Percentiles rank a stretch among this genome's conserved stretches.
These are phyloP conservation scores for Phyllostomus discolor DNA, from an alignment of 2,113 vertebrate genomes.

Conservation along the genomic window DNA sequence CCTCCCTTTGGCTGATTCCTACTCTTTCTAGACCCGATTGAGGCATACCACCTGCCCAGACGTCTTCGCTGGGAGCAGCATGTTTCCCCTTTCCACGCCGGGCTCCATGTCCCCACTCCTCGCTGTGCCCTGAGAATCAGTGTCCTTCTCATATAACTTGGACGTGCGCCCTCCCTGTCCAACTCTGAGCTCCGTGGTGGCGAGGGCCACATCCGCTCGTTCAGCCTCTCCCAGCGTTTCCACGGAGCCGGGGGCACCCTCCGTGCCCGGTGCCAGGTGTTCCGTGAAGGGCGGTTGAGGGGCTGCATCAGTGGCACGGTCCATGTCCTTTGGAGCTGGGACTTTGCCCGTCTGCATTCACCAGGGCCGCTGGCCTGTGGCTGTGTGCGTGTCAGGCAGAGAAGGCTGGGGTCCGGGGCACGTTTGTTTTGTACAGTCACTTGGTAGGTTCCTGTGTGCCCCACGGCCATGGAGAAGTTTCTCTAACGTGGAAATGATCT, in stretches of 20 bases:
- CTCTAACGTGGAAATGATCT: background rate
- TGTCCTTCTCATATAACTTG: background rate
- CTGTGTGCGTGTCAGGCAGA: background rate
- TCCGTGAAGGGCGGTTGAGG: background rate
- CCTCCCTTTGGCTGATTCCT: background rate
- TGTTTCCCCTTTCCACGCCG: background rate
- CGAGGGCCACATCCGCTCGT: background rate
- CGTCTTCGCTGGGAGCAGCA: background rate
- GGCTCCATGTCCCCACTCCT: background rate
- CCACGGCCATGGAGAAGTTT: background rate
- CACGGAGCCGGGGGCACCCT: background rate
- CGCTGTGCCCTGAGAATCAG: background rate
- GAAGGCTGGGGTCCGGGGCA: background rate
- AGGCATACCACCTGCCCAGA: background rate
- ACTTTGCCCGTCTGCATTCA: background rate
- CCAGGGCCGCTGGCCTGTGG: background rate
- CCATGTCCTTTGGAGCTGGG: background rate
- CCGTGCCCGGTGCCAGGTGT: background rate
- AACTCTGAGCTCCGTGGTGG: background rate
- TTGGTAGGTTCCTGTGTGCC: background rate
- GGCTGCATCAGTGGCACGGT: background rate
- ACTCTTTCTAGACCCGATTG: background rate
- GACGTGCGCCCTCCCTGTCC: background rate
- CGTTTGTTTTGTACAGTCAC: background rate
- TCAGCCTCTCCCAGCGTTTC: background rate